Evolutionary conservation across 1,140 invertebrate genomes (phyloP).

Genomic region (Uloborus diversus): DNA sequence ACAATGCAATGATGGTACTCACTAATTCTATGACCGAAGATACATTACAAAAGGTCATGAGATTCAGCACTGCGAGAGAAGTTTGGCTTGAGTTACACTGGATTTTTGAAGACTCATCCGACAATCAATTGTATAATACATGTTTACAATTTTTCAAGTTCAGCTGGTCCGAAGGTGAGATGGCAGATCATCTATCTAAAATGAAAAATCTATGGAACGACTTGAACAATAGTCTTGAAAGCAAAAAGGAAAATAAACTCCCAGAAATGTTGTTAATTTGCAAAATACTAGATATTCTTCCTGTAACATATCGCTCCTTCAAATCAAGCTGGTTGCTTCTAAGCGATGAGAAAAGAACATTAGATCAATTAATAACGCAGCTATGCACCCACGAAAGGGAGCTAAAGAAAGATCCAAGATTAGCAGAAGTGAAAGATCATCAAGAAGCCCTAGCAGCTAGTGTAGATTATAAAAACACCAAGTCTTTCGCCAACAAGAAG

Average conservation of each 20-base stretch:
- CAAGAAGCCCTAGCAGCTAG: not conserved
- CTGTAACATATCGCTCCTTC: not conserved
- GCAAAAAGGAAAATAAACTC: not conserved
- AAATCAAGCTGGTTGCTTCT: conserved; percentile 20
- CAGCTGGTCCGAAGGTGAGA: too few species aligned
- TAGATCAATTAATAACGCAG: conserved; percentile 22
- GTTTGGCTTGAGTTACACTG: too few species aligned
- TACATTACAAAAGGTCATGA: too few species aligned
- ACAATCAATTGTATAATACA: too few species aligned
- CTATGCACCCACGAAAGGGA: conserved; percentile 16
- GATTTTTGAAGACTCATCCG: too few species aligned
- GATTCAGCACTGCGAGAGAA: too few species aligned
- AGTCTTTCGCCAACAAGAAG: not conserved
- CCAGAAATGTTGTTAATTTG: conserved; percentile 2
- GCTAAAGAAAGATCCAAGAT: not conserved
- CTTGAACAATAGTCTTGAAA: not conserved
- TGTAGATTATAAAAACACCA: not conserved
- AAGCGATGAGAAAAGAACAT: conserved; percentile 10
- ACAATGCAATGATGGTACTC: too few species aligned
- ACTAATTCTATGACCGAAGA: too few species aligned
- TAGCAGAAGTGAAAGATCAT: not conserved
- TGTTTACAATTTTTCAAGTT: too few species aligned
- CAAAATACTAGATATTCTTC: not conserved
- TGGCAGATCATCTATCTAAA: not conserved
- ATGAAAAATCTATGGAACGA: not conserved